Evolutionary conservation across 1,140 invertebrate species (phyloP).

Genomic region (Dreissena polymorpha): DNA sequence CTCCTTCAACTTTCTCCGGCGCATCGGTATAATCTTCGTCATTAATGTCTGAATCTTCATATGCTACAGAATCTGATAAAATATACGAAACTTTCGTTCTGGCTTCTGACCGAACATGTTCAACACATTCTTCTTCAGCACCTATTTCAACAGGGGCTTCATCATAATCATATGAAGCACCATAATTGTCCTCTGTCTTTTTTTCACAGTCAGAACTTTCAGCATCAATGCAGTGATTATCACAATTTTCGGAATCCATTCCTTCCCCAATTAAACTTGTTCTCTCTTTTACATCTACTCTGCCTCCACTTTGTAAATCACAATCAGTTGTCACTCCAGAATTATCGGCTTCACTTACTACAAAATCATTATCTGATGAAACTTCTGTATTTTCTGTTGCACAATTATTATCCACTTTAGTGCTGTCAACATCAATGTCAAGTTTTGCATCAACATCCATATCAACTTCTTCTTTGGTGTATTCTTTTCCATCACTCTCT

Average conservation of each 20-base stretch:
- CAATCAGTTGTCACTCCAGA: too few relatives aligned
- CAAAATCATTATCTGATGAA: background rate
- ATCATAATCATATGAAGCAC: background rate
- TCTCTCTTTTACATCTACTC: too few relatives aligned
- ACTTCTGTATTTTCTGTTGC: background rate
- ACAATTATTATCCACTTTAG: background rate
- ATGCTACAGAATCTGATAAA: background rate
- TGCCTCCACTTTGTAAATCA: too few relatives aligned
- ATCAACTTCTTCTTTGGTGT: background rate
- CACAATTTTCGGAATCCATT: too few relatives aligned
- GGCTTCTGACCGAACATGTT: too few relatives aligned
- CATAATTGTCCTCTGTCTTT: background rate
- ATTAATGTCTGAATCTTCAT: constrained; percentile 8
- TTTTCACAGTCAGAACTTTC: too few relatives aligned
- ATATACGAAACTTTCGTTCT: too few relatives aligned
- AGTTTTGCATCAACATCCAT: background rate
- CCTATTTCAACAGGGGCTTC: background rate
- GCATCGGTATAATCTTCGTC: background rate
- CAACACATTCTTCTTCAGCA: constrained; percentile 1
- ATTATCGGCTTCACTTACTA: background rate
- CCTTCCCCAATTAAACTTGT: too few relatives aligned
- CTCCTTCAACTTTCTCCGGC: background rate
- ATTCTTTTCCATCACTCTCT: background rate
- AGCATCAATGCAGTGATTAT: too few relatives aligned
- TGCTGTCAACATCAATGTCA: background rate